A percentile compares a stretch with the other conserved stretches of the same genome.
phyloP scores from a whole-genome alignment of 1,140 invertebrate species.

The Prorops nasuta region DNA sequence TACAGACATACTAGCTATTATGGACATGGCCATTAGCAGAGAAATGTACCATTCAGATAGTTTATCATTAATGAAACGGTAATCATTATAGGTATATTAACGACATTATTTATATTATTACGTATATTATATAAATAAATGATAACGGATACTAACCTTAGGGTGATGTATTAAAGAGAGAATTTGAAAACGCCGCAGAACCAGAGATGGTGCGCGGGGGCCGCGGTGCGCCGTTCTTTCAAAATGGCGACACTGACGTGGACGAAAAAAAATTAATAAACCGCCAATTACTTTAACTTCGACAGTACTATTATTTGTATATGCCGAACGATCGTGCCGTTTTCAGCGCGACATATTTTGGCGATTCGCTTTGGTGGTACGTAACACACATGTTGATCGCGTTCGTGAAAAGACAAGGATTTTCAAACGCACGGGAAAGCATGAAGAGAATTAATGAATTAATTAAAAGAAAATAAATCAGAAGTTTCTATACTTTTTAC shows the following conservation, averaged over 20 bases:
- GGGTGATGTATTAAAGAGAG: conserved; percentile 43
- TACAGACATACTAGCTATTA: conserved; percentile 46
- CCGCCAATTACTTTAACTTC: conserved; percentile 57
- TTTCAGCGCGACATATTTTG: conserved; percentile 55
- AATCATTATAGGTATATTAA: conserved; percentile 56
- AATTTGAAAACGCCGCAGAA: conserved; percentile 34
- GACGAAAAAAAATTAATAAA: conserved; percentile 38
- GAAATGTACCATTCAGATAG: conserved; percentile 52
- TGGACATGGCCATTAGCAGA: conserved; percentile 49
- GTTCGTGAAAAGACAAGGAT: conserved; percentile 2
- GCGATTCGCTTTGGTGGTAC: conserved; percentile 49
- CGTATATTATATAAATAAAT: conserved; percentile 53
- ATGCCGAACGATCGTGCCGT: conserved; percentile 56
- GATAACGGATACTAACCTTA: conserved; percentile 49
- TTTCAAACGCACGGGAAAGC: conserved; percentile 9
- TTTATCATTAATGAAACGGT: conserved; percentile 53
- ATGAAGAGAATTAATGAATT: conserved; percentile 22
- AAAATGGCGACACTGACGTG: conserved; percentile 26
- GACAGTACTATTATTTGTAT: conserved; percentile 57
- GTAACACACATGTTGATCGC: conserved; percentile 40
- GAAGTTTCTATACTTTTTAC: conserved; percentile 57
- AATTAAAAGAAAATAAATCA: conserved; percentile 46
- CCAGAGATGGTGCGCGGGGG: too few relatives aligned
- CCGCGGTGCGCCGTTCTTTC: conserved; percentile 29
- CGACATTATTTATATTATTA: conserved; percentile 57